Conservation (phyloP, 2,888 invertebrate species). For the Caenorhabditis sp. region DNA sequence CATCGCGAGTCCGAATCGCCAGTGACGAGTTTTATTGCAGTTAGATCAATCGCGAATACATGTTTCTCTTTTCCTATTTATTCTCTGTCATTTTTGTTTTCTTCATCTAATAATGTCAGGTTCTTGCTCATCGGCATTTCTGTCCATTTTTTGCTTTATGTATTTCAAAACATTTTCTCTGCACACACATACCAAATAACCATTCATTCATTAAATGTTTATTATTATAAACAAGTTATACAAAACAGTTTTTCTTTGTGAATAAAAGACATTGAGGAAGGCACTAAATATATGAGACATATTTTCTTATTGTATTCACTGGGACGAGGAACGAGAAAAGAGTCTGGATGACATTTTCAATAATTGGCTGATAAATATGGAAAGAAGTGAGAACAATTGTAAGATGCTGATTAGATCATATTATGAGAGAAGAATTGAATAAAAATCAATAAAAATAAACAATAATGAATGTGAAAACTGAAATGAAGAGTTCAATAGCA, state of each 20-base stretch:
- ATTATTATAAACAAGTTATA: neutral
- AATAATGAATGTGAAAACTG: neutral
- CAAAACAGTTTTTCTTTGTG: no score
- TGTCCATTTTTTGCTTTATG: neutral
- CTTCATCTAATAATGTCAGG: neutral
- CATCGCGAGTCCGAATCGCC: slow-evolving; percentile 15
- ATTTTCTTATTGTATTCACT: neutral
- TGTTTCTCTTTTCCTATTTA: neutral
- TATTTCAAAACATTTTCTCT: neutral
- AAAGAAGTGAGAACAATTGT: neutral
- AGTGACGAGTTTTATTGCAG: slow-evolving; percentile 28
- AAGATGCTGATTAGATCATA: neutral
- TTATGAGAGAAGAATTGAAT: neutral
- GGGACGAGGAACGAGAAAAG: neutral
- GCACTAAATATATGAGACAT: neutral
- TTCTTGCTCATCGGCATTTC: slow-evolving; percentile 1
- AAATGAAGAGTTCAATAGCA: neutral
- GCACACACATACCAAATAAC: neutral
- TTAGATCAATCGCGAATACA: neutral
- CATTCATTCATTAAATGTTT: neutral
- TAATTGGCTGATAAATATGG: neutral
- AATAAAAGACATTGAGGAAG: neutral
- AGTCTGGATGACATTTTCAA: neutral
- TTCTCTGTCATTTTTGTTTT: neutral
- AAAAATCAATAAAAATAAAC: neutral